Evolutionary conservation across 2,797 vertebrate species (phyloP).

Genomic region (Vireo griseus): DNA sequence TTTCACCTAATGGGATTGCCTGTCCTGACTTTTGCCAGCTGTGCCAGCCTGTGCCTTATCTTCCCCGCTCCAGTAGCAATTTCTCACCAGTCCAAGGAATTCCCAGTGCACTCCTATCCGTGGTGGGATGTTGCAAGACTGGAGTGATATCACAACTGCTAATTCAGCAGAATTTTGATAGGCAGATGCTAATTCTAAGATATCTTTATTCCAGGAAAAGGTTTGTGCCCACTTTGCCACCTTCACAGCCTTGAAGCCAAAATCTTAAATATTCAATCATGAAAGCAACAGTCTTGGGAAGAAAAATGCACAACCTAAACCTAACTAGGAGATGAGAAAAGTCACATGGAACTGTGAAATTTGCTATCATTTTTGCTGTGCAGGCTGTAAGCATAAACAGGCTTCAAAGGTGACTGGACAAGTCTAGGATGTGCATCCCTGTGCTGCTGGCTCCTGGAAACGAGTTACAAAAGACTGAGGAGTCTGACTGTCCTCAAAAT

Average conservation of each 20-base stretch:
- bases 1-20: neutral
- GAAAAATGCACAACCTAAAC: neutral
- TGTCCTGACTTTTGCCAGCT: neutral
- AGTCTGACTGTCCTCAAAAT: neutral
- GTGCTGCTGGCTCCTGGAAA: neutral
- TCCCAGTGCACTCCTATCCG: neutral
- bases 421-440: fast-evolving
- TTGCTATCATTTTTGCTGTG: neutral
- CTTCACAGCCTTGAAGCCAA: neutral
- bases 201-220: neutral
- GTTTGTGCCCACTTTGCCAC: neutral
- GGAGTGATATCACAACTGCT: fast-evolving
- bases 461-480: fast-evolving
- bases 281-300: neutral
- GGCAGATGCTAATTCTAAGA: neutral
- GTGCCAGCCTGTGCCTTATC: neutral
- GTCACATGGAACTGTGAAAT: neutral
- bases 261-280: neutral
- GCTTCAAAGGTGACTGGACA: neutral
- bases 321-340: neutral
- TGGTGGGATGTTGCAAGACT: neutral
- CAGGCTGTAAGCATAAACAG: neutral
- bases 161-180: neutral
- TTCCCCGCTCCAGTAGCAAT: fast-evolving
- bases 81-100: neutral